These are phyloP conservation scores for Apocrypta bakeri DNA, from an alignment of 1,140 invertebrate genomes.

Conservation along the genomic window DNA sequence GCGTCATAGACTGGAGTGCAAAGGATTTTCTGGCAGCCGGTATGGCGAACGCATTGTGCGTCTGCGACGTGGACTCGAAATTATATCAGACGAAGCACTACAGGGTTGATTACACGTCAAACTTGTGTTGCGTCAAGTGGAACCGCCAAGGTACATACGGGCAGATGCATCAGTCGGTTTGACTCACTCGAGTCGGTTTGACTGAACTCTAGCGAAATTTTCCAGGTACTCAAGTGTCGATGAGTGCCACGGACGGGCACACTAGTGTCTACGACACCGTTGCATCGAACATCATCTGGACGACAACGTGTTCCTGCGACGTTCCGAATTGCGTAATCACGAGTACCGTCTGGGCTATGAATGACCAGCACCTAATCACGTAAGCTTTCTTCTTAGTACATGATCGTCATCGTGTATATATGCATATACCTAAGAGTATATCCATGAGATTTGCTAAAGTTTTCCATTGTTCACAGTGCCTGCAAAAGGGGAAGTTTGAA, in stretches of 20 bases:
- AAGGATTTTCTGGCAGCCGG: slow-evolving; percentile 51
- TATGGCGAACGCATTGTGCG: background rate
- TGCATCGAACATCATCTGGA: background rate
- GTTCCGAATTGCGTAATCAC: slow-evolving; percentile 33
- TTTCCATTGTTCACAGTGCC: background rate
- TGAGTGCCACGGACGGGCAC: slow-evolving; percentile 29
- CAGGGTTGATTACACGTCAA: background rate
- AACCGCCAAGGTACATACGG: slow-evolving; percentile 49
- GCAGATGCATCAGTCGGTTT: too few species aligned
- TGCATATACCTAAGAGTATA: background rate
- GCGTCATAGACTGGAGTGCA: slow-evolving; percentile 60
- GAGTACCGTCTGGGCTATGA: slow-evolving; percentile 56
- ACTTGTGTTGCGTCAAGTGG: slow-evolving; percentile 57
- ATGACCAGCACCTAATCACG: slow-evolving; percentile 56
- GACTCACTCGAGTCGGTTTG: too few species aligned
- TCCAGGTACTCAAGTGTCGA: background rate
- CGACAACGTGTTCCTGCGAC: background rate
- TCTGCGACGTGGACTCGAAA: slow-evolving; percentile 40
- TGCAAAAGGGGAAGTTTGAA: slow-evolving; percentile 49
- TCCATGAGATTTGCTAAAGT: background rate
- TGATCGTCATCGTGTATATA: too few species aligned
- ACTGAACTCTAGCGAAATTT: background rate
- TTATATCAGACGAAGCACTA: background rate
- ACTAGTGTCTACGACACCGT: slow-evolving; percentile 6
- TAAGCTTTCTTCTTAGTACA: slow-evolving; percentile 48